Conservation (phyloP, 2,113 vertebrate species). For the Cephalopterus ornatus region DNA sequence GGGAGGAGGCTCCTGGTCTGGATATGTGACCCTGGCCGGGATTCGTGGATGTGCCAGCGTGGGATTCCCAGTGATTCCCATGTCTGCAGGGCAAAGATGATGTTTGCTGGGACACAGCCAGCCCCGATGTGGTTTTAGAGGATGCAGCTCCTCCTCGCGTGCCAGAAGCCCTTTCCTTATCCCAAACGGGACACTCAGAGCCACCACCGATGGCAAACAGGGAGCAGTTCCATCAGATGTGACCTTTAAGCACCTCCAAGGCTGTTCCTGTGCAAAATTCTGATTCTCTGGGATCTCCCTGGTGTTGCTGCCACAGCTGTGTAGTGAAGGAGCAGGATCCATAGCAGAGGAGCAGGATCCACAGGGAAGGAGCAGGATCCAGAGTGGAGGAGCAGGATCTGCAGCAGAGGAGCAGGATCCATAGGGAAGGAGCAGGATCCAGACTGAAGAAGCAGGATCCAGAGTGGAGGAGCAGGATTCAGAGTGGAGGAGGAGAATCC, state of each 20-base stretch:
- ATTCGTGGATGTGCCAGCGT: fast-evolving
- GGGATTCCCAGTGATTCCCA: fast-evolving
- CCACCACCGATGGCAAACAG: fast-evolving
- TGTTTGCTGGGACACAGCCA: not conserved
- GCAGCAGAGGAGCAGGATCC: too few relatives aligned
- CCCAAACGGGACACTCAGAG: fast-evolving
- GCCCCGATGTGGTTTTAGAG: not conserved
- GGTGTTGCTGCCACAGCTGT: not conserved
- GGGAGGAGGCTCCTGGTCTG: fast-evolving
- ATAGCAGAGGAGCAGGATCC: not conserved
- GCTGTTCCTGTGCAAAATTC: not conserved
- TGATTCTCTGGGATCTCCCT: not conserved
- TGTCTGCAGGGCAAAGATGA: not conserved
- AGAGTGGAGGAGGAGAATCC: not conserved
- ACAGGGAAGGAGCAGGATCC: too few relatives aligned
- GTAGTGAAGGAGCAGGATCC: too few relatives aligned
- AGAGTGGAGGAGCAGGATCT: too few relatives aligned
- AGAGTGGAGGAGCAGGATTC: not conserved
- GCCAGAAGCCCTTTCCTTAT: not conserved
- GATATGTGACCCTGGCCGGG: fast-evolving
- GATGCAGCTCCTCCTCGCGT: not conserved
- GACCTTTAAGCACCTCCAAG: not conserved
- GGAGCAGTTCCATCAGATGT: not conserved
- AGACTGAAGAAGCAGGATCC: not conserved
- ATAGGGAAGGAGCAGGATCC: too few relatives aligned